A percentile compares a stretch with the other conserved stretches of the same genome.
phyloP scores from a whole-genome alignment of 2,113 vertebrate species.

The Phoenicopterus ruber region DNA sequence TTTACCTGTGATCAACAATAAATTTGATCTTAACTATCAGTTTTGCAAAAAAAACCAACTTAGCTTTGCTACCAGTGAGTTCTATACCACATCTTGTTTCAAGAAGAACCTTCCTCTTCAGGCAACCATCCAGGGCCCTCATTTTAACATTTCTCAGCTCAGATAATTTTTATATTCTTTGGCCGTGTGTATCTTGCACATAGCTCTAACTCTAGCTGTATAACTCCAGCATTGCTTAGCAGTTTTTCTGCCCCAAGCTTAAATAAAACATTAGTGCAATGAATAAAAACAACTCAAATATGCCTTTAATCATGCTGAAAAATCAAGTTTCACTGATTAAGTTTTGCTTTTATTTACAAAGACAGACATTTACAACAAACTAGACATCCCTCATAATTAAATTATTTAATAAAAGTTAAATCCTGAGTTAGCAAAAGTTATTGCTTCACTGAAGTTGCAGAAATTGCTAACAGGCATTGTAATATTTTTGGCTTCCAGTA shows the following conservation, averaged over 20 bases:
- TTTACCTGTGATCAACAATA: background rate
- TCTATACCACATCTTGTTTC: background rate
- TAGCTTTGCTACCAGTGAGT: background rate
- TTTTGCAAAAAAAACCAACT: background rate
- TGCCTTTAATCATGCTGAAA: slow-evolving; percentile 7
- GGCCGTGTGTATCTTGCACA: background rate
- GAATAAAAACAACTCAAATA: background rate
- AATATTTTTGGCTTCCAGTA: background rate
- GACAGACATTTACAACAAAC: slow-evolving; percentile 44
- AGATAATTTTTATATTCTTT: background rate
- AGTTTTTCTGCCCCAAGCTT: background rate
- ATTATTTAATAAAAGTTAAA: slow-evolving; percentile 2
- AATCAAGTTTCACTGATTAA: background rate
- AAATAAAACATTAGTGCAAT: background rate
- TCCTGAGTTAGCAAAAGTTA: slow-evolving; percentile 43
- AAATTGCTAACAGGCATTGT: background rate
- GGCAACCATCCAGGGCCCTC: background rate
- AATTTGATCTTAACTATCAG: background rate
- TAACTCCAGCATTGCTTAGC: background rate
- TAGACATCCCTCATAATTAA: background rate
- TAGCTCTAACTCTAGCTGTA: background rate
- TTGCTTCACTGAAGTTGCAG: slow-evolving; percentile 1
- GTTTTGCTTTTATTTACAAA: slow-evolving; percentile 51
- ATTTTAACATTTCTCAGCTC: background rate
- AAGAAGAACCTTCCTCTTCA: background rate